Base-by-base conservation (phyloP, 2,888 invertebrate genomes). In the Drosophila rellima region DNA sequence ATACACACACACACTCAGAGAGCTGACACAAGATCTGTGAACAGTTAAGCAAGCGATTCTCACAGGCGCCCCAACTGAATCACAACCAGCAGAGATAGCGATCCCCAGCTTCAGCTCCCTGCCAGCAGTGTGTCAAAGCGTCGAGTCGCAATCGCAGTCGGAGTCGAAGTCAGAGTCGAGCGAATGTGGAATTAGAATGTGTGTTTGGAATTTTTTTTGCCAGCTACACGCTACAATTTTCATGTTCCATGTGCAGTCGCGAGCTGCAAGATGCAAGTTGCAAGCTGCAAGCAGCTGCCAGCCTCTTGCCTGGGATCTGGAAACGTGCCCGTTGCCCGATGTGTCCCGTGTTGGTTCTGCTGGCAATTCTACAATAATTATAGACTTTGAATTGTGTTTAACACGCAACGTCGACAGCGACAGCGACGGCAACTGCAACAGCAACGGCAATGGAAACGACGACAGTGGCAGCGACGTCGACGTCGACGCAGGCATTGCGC, bases 361-460 rank as follows among this genome's bases (percentile, higher is more conserved):
- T 88, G 83, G 83, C 88, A 90, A 90, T 90, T 90, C 91, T 91
- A 87, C 83, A 83, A 83, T 83, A 91, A 91, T 91, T 91, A 91
- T 89, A 90, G 90, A 90, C 91, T 90, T 90, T 89, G 89, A 90
- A 88, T 90, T 90, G 90, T 90, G 90, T 89, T 91, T 90, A 91
- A 91, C 90, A 91, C 90, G 90, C 91, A 90, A 90, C 86, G 88
- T 83, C 89, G 83, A 75, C 86, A 71, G 70, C 68, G 73, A 67
- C 74, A 18, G 64, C 44, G 33, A 59, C 63, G 1, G 66, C 57
- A 11, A 59, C 68, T 0, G 44, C 50, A 13, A 37, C 57, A 15
- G 56, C 63, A 29, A 17, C 51, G 20, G 66, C 40, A 56, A 57
- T 35, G 35, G 35, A 51, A 55, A 69, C 62, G 20, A 57, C 63